Evolutionary conservation across 2,797 vertebrate species (phyloP), one percentile per base, ranked within the genome.

Genomic region (Enteromius unitaeniatus): DNA sequence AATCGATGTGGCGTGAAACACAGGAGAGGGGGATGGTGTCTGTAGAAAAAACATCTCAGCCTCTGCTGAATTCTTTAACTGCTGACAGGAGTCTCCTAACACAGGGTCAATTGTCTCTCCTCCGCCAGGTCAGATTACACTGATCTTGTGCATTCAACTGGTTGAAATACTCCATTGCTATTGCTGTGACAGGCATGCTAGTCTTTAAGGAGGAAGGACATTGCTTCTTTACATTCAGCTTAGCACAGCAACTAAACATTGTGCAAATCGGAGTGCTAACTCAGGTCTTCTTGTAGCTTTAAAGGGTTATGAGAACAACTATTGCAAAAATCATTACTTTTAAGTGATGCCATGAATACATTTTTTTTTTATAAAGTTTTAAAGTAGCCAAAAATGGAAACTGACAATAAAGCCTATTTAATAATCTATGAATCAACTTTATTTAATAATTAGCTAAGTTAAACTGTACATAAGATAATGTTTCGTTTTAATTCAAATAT

Each of bases 61-160:
- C 70, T 77, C 62, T 78, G 70, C 78, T 42, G 42, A 84, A 89
- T 81, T 85, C 87, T 86, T 80, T 45, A 72, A 86, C 79, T 58
- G 81, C 73, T 88, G 76, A 34, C 86, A 78, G 62, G 79, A 80
- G 81, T 81, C 81, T 81, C 87, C 81, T 85, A 87, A 89, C 90
- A 92, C 90, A 86, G 87, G 85, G 88, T 72, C 83, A 83, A 89
- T 91, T 93, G 89, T 92, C 85, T 91, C 81, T 73, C 78, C 74
- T 31, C 83, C 51, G 73, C 83, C 40, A 89, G 91, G 87, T 94
- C 90, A 89, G 53, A 89, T 94, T 94, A 92, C 92, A 76, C 84
- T 84, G 72, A 17, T 69, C 80, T 77, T 11, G 47, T 72, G 58
- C 67, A 86, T 83, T 84, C 78, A 78, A 77, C 78, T 42, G 47